Base-by-base conservation (phyloP, 2,113 vertebrate species). In the Nanorana parkeri region DNA sequence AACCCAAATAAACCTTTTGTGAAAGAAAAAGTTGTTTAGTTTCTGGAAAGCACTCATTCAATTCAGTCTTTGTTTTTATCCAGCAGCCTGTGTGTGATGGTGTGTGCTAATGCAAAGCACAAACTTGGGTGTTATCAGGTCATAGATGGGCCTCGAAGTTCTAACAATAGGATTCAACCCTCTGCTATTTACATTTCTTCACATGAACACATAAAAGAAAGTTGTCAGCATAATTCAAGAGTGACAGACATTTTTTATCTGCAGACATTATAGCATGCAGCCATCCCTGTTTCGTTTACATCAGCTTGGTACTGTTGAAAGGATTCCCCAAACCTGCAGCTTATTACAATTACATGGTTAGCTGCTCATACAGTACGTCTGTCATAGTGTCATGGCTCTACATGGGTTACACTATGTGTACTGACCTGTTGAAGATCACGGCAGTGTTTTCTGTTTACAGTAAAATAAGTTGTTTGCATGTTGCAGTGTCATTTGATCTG, bases 301-400 rank as follows among this genome's bases (percentile, higher is more conserved):
- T 54, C 51, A 69, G 41, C 51, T 54, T 26, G 47, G 20, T 54
- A 17, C 23, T 26, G 6, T 17, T 28, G 19, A 54, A 20, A 21
- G 58, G 23, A 54, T n/a, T 79, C 60, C 15, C 5, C 78, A 84
- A 0, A 20, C 72, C 54, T 78, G 56, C 47, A 17, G 23, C 23
- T 54, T 71, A 71, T 71, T 54, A 71, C 47, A 17, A 24, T 71
- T 71, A 23, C 68, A 71, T 55, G 68, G 47, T 71, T 71, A 71
- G 68, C 52, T 54, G 47, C 21, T 54, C 68, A 54, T 51, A 51
- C 23, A 20, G 13, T 32, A 21, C 23, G 41, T 21, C 3, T 21
- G 32, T n/a, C 52, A n/a, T 26, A 41, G 4, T 41, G 41, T 41
- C 41, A 41, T 7, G 28, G 47, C 3, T 11, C 51, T 71, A 54